Evolutionary conservation across 2,113 vertebrate species (phyloP).

Genomic region (Heteronetta atricapilla): DNA sequence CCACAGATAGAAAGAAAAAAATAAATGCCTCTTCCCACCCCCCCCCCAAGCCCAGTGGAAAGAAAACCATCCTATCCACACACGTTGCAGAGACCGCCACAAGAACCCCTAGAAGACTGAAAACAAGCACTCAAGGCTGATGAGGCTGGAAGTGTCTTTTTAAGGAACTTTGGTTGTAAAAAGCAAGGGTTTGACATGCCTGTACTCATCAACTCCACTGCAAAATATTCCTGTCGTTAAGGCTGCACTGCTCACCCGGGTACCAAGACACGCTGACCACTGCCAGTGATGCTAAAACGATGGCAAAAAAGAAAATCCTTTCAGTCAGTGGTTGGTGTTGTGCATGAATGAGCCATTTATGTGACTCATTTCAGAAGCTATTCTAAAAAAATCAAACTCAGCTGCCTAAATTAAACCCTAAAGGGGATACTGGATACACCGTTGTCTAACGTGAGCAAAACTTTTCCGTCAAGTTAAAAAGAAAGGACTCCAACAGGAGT

Average conservation of each 20-base stretch:
- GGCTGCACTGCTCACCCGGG: neutral
- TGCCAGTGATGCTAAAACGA: neutral
- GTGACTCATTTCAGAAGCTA: neutral
- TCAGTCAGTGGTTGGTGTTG: neutral
- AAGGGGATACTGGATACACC: neutral
- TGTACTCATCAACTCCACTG: neutral
- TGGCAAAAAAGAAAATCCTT: neutral
- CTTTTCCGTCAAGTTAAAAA: neutral
- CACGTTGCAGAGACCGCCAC: neutral
- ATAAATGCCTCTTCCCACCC: neutral
- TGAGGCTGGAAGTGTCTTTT: slow-evolving; percentile 49
- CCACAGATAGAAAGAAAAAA: neutral
- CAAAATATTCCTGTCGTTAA: neutral
- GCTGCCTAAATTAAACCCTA: neutral
- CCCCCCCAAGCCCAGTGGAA: neutral
- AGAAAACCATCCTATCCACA: neutral
- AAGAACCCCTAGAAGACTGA: slow-evolving; percentile 20
- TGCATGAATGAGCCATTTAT: neutral
- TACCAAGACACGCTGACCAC: neutral
- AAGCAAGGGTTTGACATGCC: neutral
- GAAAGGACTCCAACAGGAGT: neutral
- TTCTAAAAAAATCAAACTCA: neutral
- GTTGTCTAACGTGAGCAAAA: neutral
- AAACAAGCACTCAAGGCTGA: slow-evolving; percentile 18
- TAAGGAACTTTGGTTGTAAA: slow-evolving; percentile 76